phyloP scores from a whole-genome alignment of 2,797 vertebrate species.

The Threskiornis aethiopicus region DNA sequence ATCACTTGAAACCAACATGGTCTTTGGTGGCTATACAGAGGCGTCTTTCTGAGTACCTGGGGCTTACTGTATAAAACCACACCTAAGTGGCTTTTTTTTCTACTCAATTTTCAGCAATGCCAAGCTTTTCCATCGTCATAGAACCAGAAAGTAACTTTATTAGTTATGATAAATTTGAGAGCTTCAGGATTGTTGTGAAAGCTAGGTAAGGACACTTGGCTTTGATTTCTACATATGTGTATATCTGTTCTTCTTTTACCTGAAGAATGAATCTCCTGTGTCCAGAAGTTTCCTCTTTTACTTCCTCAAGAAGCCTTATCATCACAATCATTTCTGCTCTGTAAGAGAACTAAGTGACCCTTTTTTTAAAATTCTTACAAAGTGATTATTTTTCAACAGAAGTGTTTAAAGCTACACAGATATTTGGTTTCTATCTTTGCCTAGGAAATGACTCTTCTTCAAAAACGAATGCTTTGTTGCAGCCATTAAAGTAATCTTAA shows the following conservation, averaged over 20 bases:
- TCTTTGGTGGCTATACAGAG: background rate
- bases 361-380: background rate
- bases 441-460: background rate
- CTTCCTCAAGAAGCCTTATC: background rate
- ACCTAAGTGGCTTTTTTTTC: background rate
- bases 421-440: background rate
- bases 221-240: background rate
- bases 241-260: background rate
- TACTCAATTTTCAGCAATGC: slow-evolving; percentile 82
- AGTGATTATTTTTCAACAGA: background rate
- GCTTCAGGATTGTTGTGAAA: slow-evolving; percentile 82
- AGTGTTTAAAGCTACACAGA: background rate
- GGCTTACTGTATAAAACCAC: background rate
- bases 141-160: slow-evolving; percentile 83
- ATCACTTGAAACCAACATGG: background rate
- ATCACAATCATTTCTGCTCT: background rate
- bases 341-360: background rate
- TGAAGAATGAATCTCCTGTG: background rate
- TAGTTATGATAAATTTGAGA: slow-evolving; percentile 77
- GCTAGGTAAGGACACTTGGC: slow-evolving; percentile 79
- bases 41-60: background rate
- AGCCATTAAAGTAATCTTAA: background rate
- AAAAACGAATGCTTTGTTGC: background rate
- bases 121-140: slow-evolving; percentile 84
- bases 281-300: background rate